A percentile compares a stretch with the other conserved stretches of the same genome.
These are phyloP conservation scores for Valencia hispanica DNA, from an alignment of 2,797 vertebrate genomes.

Conservation along the genomic window DNA sequence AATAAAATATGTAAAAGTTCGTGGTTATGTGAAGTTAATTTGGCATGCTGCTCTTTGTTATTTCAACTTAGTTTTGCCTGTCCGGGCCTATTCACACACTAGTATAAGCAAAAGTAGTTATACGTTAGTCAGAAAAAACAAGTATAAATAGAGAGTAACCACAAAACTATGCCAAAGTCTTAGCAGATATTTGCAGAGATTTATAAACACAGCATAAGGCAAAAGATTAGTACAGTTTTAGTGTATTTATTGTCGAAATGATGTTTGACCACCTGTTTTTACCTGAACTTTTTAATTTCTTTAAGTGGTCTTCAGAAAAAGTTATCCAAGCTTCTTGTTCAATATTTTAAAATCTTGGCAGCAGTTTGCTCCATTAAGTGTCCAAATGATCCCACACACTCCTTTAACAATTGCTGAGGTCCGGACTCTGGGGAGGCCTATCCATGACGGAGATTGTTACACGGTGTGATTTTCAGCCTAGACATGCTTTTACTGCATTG, in stretches of 20 bases:
- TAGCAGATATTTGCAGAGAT: neutral
- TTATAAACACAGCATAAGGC: neutral
- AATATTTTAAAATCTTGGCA: neutral
- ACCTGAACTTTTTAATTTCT: neutral
- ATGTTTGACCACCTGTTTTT: neutral
- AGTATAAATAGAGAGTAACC: neutral
- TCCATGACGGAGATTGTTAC: slow-evolving; percentile 7
- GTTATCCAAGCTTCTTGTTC: neutral
- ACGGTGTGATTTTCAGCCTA: slow-evolving; percentile 5
- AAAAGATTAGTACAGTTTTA: neutral
- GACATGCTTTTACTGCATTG: slow-evolving; percentile 5
- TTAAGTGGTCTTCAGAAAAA: slow-evolving; percentile 7
- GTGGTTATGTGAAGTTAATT: neutral
- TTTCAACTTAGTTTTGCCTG: neutral
- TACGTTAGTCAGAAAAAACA: neutral
- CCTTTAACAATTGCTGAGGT: slow-evolving; percentile 6
- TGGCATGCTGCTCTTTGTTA: neutral
- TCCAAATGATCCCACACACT: slow-evolving; percentile 7
- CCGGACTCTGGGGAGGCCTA: neutral
- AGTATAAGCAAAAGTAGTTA: neutral
- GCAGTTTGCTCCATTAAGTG: slow-evolving; percentile 3
- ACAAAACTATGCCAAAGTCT: neutral
- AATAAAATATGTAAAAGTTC: neutral
- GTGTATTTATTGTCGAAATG: neutral
- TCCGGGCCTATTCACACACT: neutral